Conservation (phyloP, 2,797 vertebrate genomes). For the Malacoctenus gilli region DNA sequence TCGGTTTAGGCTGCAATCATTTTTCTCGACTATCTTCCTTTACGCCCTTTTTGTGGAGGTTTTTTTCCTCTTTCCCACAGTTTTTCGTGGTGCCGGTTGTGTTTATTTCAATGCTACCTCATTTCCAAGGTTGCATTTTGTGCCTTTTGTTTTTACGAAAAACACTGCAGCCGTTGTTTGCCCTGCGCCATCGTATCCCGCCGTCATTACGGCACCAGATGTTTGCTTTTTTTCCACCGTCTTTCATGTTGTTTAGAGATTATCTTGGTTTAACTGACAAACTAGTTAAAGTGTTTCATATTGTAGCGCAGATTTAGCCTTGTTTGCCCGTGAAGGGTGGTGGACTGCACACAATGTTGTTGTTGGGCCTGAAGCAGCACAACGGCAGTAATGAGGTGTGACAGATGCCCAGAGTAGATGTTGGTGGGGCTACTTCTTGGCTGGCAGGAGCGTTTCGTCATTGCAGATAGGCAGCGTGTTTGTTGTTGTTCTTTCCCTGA, state of each 20-base stretch:
- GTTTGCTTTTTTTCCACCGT: conserved; percentile 34
- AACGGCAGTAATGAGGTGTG: conserved; percentile 70
- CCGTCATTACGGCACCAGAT: conserved; percentile 19
- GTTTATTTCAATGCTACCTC: conserved; percentile 54
- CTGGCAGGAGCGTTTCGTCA: conserved; percentile 47
- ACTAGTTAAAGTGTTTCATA: conserved; percentile 31
- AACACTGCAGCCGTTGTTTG: conserved; percentile 51
- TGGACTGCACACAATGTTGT: conserved; percentile 45
- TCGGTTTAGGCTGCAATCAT: conserved; percentile 53
- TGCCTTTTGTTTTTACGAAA: conserved; percentile 57
- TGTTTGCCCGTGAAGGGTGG: conserved; percentile 51
- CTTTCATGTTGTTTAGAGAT: conserved; percentile 47
- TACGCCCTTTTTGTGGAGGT: conserved; percentile 33
- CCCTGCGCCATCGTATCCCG: conserved; percentile 31
- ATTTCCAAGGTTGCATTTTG: conserved; percentile 47
- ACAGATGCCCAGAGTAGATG: conserved; percentile 64
- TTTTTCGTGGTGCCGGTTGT: conserved; percentile 57
- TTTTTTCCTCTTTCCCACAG: conserved; percentile 34
- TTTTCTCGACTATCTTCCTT: conserved; percentile 40
- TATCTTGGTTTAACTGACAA: conserved; percentile 35
- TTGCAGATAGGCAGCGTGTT: conserved; percentile 52
- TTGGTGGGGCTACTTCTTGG: conserved; percentile 41
- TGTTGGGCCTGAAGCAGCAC: conserved; percentile 52
- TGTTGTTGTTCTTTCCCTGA: conserved; percentile 26
- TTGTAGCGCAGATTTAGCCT: conserved; percentile 41